A percentile compares a stretch with the other conserved stretches of the same genome.
phyloP scores from a whole-genome alignment of 1,140 invertebrate species.

The Trachymyrmex cornetzi region DNA sequence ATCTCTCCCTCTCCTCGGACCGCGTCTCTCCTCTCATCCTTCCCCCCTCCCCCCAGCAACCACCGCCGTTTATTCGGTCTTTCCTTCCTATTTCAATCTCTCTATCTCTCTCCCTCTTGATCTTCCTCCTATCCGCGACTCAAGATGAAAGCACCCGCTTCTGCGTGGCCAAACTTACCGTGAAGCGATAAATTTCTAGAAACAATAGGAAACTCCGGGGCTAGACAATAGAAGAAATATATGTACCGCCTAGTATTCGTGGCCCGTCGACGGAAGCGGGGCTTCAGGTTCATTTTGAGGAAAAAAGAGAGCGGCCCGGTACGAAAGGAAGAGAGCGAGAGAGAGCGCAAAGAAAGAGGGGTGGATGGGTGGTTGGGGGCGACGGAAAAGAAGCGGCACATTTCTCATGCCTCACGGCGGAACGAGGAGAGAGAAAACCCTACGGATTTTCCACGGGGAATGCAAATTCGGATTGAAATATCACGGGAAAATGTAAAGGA shows the following conservation, averaged over 20 bases:
- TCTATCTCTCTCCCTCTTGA: conserved; percentile 10
- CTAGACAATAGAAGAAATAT: conserved; percentile 86
- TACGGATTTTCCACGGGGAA: conserved; percentile 67
- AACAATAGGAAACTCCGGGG: conserved; percentile 85
- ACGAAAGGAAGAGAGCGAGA: background rate
- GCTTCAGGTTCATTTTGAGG: conserved; percentile 77
- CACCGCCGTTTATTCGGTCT: conserved; percentile 73
- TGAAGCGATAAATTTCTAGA: conserved; percentile 85
- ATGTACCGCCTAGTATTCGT: conserved; percentile 72
- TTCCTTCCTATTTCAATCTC: conserved; percentile 40
- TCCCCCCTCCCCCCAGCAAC: background rate
- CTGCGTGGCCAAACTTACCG: conserved; percentile 83
- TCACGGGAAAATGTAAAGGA: conserved; percentile 63
- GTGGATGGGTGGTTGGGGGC: background rate
- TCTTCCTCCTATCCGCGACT: conserved; percentile 54
- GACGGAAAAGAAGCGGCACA: conserved; percentile 63
- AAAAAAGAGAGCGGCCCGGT: conserved; percentile 61
- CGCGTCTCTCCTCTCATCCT: background rate
- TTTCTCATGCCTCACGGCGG: conserved; percentile 52
- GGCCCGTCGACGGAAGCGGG: conserved; percentile 75
- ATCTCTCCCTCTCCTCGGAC: conserved; percentile 28
- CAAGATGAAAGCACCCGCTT: conserved; percentile 84
- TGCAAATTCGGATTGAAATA: conserved; percentile 70
- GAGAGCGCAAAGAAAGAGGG: background rate
- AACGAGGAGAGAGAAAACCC: conserved; percentile 19